Conservation (phyloP, 2,113 vertebrate genomes). For the Hippocampus barbouri region DNA sequence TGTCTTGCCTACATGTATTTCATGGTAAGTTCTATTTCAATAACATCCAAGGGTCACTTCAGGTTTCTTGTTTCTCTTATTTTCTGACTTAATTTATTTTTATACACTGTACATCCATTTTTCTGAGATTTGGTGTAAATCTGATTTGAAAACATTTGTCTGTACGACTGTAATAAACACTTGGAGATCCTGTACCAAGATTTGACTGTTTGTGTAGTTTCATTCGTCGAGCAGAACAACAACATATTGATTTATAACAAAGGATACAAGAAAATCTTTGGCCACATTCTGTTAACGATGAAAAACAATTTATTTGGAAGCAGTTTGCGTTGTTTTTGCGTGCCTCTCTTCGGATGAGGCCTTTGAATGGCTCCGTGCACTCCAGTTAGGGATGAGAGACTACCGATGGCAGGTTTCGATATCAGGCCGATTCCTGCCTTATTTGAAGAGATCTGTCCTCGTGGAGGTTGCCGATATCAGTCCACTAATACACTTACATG, state of each 20-base stretch:
- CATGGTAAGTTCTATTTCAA: slow-evolving; percentile 52
- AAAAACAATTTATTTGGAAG: too few relatives aligned
- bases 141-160: not conserved
- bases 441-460: too few relatives aligned
- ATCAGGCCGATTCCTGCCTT: too few relatives aligned
- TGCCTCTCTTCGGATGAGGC: too few relatives aligned
- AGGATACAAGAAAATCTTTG: too few relatives aligned
- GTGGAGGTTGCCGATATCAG: too few relatives aligned
- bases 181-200: not conserved
- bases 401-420: too few relatives aligned
- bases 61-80: slow-evolving; percentile 24
- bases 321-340: too few relatives aligned
- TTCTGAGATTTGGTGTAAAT: not conserved
- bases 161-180: not conserved
- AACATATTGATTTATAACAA: not conserved
- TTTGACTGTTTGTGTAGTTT: not conserved
- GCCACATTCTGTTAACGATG: too few relatives aligned
- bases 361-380: too few relatives aligned
- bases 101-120: slow-evolving; percentile 26
- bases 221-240: not conserved
- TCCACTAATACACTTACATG: too few relatives aligned
- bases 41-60: not conserved
- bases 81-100: slow-evolving; percentile 66
- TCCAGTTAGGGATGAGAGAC: too few relatives aligned
- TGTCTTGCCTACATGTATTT: slow-evolving; percentile 23